Evolutionary conservation across 2,797 vertebrate species (phyloP).

Genomic region (Syngnathus rostellatus): DNA sequence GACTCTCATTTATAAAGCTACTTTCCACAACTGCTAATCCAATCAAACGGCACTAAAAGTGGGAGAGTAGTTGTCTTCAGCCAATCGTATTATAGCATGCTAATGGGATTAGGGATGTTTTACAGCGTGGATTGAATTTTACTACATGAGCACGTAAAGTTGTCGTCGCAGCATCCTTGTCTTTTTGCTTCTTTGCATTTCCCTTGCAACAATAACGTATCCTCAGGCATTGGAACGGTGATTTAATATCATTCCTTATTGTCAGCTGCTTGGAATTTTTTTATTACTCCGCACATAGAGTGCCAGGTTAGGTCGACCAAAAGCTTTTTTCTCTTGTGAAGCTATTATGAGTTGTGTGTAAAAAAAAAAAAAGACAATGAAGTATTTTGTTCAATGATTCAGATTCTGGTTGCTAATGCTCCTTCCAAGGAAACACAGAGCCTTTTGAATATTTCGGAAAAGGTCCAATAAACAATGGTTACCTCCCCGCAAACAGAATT

Average conservation of each 20-base stretch:
- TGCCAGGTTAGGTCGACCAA: constrained; percentile 36
- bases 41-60: constrained; percentile 55
- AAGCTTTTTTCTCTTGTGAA: constrained; percentile 33
- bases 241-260: not conserved
- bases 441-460: constrained; percentile 35
- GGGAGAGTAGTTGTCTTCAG: constrained; percentile 43
- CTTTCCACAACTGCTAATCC: constrained; percentile 64
- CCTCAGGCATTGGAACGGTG: not conserved
- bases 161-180: constrained; percentile 25
- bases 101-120: constrained; percentile 65
- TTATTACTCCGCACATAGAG: constrained; percentile 37
- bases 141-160: constrained; percentile 30
- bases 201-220: not conserved
- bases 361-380: not conserved
- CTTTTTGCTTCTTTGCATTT: not conserved
- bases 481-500: constrained; percentile 17
- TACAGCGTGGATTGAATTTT: constrained; percentile 46
- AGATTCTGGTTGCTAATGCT: constrained; percentile 28
- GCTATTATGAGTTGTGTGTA: constrained; percentile 22
- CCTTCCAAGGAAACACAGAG: constrained; percentile 22
- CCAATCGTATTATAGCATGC: constrained; percentile 63
- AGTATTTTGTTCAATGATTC: constrained; percentile 5
- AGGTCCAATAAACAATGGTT: constrained; percentile 24
- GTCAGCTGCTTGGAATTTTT: constrained; percentile 18
- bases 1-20: constrained; percentile 38